A percentile compares a stretch with the other conserved stretches of the same genome.
These are phyloP conservation scores for Hypotaenidia philippensis DNA, from an alignment of 2,797 vertebrate genomes.

Conservation along the genomic window DNA sequence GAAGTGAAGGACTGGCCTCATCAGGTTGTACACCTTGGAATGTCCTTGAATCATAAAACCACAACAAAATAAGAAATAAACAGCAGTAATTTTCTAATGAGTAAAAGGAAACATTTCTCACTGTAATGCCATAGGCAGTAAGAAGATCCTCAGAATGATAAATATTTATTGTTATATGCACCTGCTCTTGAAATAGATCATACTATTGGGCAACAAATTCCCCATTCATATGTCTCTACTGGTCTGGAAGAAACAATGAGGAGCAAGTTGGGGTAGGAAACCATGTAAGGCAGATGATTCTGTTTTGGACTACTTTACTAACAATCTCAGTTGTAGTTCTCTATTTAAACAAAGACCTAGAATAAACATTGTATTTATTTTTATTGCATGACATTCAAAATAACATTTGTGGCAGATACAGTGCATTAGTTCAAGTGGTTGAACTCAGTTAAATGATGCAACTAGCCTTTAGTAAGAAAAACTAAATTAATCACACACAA, in stretches of 20 bases:
- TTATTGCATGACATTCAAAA: not conserved
- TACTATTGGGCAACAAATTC: not conserved
- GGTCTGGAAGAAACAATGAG: not conserved
- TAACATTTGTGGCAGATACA: not conserved
- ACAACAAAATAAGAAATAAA: not conserved
- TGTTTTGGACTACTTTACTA: not conserved
- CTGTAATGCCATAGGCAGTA: not conserved
- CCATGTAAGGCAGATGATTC: not conserved
- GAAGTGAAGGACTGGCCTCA: not conserved
- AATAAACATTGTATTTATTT: slow-evolving; percentile 21
- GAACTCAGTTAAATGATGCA: not conserved
- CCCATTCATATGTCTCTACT: not conserved
- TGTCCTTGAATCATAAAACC: not conserved
- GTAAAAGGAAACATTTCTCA: not conserved
- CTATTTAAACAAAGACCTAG: not conserved
- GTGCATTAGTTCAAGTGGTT: not conserved
- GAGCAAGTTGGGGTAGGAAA: not conserved
- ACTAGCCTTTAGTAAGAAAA: not conserved
- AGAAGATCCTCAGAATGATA: not conserved
- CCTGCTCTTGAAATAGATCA: not conserved
- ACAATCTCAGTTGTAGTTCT: not conserved
- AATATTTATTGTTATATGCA: not conserved
- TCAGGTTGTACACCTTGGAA: not conserved
- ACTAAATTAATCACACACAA: not conserved
- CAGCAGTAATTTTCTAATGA: not conserved